These are phyloP conservation scores for Julus scandinavius DNA, from an alignment of 2,888 invertebrate species.

Conservation along the genomic window DNA sequence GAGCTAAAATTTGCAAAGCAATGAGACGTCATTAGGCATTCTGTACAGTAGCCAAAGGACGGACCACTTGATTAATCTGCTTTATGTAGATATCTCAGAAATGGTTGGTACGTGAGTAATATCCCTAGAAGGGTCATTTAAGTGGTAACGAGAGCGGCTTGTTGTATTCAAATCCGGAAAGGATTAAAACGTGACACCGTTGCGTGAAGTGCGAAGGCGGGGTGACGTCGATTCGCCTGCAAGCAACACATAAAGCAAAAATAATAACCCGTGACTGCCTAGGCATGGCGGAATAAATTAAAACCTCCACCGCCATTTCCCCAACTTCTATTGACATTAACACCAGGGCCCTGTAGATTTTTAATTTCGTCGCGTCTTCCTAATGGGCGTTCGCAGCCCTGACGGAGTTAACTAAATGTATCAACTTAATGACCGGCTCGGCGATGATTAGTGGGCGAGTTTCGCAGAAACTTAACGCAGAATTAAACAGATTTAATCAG, in stretches of 20 bases:
- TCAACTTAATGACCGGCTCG: constrained; percentile 29
- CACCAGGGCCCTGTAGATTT: not conserved
- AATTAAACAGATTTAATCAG: constrained; percentile 53
- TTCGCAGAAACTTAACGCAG: constrained; percentile 11
- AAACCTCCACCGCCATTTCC: not conserved
- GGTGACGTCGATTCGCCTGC: not conserved
- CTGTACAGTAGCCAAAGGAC: not conserved
- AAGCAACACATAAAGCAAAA: constrained; percentile 11
- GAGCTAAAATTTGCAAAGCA: not conserved
- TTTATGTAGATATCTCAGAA: not conserved
- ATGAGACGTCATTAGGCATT: not conserved
- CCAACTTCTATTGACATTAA: not conserved
- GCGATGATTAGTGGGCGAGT: constrained; percentile 21
- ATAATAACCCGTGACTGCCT: constrained; percentile 19
- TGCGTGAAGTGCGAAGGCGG: not conserved
- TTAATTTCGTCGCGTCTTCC: constrained; percentile 8
- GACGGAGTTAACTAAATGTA: not conserved
- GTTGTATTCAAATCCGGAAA: not conserved
- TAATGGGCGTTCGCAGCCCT: constrained; percentile 21
- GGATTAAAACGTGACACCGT: constrained; percentile 11
- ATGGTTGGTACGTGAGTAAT: not conserved
- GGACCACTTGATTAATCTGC: not conserved
- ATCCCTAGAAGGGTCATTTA: constrained; percentile 7
- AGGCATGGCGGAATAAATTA: constrained; percentile 19
- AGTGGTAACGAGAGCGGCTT: not conserved